Base-by-base conservation (phyloP, 2,797 vertebrate species). In the Coilia nasus region DNA sequence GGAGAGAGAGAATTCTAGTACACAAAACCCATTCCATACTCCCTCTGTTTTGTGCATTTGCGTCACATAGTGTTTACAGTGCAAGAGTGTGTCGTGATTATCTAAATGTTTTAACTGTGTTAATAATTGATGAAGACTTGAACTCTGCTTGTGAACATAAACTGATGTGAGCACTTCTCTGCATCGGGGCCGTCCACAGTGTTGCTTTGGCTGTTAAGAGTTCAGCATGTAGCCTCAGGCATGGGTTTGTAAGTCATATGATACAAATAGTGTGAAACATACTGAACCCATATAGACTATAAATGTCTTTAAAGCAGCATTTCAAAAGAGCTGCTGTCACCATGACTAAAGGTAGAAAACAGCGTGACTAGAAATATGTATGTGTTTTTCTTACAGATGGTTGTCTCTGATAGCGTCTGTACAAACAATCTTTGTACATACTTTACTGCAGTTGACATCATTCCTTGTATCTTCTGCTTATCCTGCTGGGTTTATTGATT, bases 111-210 rank as follows among this genome's bases (percentile, higher is more conserved):
- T 85, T 78, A 25, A 9, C 15, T 6, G 56, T n/a, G 62, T 81
- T 14, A 85, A 85, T 85, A 85, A 81, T 85, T 85, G 46, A 85
- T 64, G 84, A 28, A 23, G 80, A 81, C 47, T 81, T 85, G 50
- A 85, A 81, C 84, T 62, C 78, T 35, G n/a, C 46, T 21, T 81
- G 19, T 59, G 75, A 85, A 46, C 25, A 47, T 64, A 85, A 85
- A 81, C 31, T 78, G 80, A 50, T 54, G 12, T 6, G 7, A 46
- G 47, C 84, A n/a, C 31, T 54, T 84, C 56, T 11, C 31, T 23
- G 15, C 31, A 81, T 80, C 21, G 12, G 31, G 81, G 19, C 78
- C 62, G 47, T 59, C 54, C 46, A n/a, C 19, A 56, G 60, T 21
- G 59, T 19, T 81, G 44, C 23, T 9, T 35, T 64, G 19, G 15